Evolutionary conservation across 2,797 vertebrate genomes (phyloP), one percentile per base, ranked within the genome.

Genomic region (Enteromius viviparus): DNA sequence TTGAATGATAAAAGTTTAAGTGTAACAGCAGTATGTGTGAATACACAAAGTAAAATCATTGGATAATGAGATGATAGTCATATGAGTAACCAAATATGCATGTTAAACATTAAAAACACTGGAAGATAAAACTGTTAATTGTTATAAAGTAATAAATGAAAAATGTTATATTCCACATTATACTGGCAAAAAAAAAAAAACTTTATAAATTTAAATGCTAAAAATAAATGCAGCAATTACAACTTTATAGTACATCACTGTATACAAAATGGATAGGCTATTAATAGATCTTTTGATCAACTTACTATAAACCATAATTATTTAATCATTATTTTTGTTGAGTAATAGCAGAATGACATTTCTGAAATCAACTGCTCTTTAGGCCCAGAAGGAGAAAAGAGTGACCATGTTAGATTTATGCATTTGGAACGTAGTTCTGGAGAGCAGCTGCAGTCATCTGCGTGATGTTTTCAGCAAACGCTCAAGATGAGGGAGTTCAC

Each of bases 401-500:
- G 40, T 8, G 55, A 72, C 21, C 19, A 64, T 34, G 26, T 49
- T 34, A 45, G 69, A 72, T 72, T 81, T 62, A 81, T 79, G 23
- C 12, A 40, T 72, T 81, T 58, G 47, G 69, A 81, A 49, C 32
- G 1, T 11, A 62, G 40, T 45, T 49, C 68, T 62, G 68, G 14
- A 68, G 32, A 68, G 45, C 12, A 4, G 62, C n/a, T 62, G 14
- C 55, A 81, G 55, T 62, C 72, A 23, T 64, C 60, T 47, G 42
- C 42, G 26, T 81, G 5, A 64, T 49, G 79, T 49, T 72, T 72
- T 29, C 32, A 65, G 29, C 62, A 65, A 65, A 65, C 29, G 15
- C 15, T 62, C 26, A 62, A 65, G 62, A 65, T 15, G 29, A 65
- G 6, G 15, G 6, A 19, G 62, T 42, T 72, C 53, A 60, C 55